Evolutionary conservation across 2,797 vertebrate genomes (phyloP).

Genomic region (Parotocinclus haroldoi): DNA sequence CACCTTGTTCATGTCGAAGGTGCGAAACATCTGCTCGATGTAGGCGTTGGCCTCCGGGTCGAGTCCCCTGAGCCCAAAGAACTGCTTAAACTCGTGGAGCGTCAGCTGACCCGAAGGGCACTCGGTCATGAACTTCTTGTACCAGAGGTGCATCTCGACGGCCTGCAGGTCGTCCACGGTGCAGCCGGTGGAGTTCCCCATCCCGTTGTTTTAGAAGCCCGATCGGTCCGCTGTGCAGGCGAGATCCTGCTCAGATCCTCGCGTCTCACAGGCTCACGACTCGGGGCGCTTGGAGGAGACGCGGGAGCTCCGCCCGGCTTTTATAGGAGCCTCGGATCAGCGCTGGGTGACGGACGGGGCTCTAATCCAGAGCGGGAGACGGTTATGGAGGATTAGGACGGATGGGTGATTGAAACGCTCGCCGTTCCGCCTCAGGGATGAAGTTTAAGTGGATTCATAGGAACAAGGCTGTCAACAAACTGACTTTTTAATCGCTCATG

Average conservation of each 20-base stretch:
- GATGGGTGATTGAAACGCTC: not conserved
- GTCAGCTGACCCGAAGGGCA: conserved; percentile 91
- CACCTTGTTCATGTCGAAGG: conserved; percentile 94
- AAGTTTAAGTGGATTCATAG: no score
- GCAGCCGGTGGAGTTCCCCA: conserved; percentile 79
- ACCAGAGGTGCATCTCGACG: conserved; percentile 91
- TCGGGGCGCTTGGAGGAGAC: conserved; percentile 43
- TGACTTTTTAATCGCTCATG: no score
- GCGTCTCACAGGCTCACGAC: conserved; percentile 70
- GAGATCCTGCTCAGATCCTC: conserved; percentile 51
- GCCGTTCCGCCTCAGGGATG: no score
- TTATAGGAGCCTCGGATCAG: conserved; percentile 56
- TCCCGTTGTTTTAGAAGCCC: conserved; percentile 52
- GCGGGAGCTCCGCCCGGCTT: conserved; percentile 39
- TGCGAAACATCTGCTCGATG: conserved; percentile 92
- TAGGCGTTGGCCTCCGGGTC: conserved; percentile 84
- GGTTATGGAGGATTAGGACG: conserved; percentile 6
- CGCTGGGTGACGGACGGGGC: not conserved
- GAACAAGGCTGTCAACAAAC: no score
- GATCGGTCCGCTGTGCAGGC: conserved; percentile 68
- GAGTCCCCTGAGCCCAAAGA: conserved; percentile 83
- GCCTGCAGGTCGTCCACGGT: conserved; percentile 86
- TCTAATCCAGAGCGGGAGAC: conserved; percentile 16
- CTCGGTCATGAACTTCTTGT: conserved; percentile 93
- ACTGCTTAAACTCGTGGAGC: conserved; percentile 90